These are phyloP conservation scores for Acanthosepion lycidas DNA, from an alignment of 2,888 invertebrate genomes.

Conservation along the genomic window DNA sequence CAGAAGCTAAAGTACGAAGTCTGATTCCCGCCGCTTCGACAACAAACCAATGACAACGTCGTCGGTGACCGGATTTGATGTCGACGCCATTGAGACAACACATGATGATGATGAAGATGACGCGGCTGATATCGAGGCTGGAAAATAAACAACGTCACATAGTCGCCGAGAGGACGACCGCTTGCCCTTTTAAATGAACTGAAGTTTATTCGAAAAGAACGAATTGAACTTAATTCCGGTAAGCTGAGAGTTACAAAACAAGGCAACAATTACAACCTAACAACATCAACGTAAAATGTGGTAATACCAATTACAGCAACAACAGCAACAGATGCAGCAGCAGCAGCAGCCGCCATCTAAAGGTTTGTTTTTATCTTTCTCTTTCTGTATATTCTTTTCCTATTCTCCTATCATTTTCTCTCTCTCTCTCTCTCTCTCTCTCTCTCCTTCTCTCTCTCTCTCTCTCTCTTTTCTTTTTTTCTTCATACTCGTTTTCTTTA, in stretches of 20 bases:
- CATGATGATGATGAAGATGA: not conserved
- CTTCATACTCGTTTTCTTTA: no score
- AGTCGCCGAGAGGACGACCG: not conserved
- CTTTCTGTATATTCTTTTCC: not conserved
- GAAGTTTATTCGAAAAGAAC: not conserved
- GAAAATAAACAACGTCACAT: not conserved
- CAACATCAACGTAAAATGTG: not conserved
- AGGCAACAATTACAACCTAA: not conserved
- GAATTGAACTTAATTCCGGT: not conserved
- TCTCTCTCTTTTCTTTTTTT: rapidly evolving
- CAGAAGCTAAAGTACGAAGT: not conserved
- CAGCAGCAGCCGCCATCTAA: slow-evolving; percentile 3
- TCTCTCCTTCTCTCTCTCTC: not conserved
- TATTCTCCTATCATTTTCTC: not conserved
- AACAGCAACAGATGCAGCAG: not conserved
- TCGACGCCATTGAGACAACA: slow-evolving; percentile 21
- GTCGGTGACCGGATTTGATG: not conserved
- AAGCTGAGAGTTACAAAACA: not conserved
- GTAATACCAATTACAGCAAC: not conserved
- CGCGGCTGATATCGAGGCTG: not conserved
- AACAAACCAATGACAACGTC: slow-evolving; percentile 33
- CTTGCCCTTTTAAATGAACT: not conserved
- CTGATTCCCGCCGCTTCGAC: not conserved
- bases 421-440: not conserved
- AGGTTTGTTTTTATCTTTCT: not conserved